A percentile compares a stretch with the other conserved stretches of the same genome.
Evolutionary conservation across 1,140 invertebrate species (phyloP).

Genomic region (Aphelinus certus): DNA sequence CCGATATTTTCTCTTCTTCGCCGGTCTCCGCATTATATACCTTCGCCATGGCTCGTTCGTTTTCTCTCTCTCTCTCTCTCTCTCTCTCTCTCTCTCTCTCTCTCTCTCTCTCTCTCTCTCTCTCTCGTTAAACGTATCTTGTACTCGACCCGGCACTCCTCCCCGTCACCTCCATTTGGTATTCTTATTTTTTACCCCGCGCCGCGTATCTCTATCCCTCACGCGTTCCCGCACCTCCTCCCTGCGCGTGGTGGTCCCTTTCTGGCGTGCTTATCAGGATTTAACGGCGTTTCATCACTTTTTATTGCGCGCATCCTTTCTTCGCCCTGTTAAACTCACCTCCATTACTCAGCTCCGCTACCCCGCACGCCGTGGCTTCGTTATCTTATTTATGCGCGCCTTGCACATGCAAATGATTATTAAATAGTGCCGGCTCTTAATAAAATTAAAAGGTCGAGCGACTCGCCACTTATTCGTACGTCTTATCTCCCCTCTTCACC

Average conservation of each 20-base stretch:
- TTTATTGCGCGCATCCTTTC: constrained; percentile 11
- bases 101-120: constrained; percentile 4
- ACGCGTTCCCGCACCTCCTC: constrained; percentile 13
- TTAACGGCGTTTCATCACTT: constrained; percentile 14
- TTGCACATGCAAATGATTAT: background rate
- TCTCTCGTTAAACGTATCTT: constrained; percentile 8
- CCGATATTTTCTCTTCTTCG: constrained; percentile 1
- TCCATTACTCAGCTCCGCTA: background rate
- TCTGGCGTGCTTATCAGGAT: constrained; percentile 13
- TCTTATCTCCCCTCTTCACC: too few species aligned
- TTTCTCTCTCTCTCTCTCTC: background rate
- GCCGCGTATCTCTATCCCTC: constrained; percentile 3
- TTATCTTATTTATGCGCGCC: constrained; percentile 13
- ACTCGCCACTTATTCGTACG: too few species aligned
- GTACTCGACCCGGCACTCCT: background rate
- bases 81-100: constrained; percentile 1
- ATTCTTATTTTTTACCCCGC: constrained; percentile 19
- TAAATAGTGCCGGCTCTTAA: background rate
- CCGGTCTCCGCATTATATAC: too few species aligned
- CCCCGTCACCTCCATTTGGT: constrained; percentile 20
- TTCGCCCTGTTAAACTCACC: constrained; percentile 1
- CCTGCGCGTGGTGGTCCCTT: constrained; percentile 1
- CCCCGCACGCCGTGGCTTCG: background rate
- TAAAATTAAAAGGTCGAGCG: too few species aligned
- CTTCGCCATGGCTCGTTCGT: too few species aligned